Base-by-base conservation (phyloP, 2,797 vertebrate genomes). In the Propithecus perrieri region DNA sequence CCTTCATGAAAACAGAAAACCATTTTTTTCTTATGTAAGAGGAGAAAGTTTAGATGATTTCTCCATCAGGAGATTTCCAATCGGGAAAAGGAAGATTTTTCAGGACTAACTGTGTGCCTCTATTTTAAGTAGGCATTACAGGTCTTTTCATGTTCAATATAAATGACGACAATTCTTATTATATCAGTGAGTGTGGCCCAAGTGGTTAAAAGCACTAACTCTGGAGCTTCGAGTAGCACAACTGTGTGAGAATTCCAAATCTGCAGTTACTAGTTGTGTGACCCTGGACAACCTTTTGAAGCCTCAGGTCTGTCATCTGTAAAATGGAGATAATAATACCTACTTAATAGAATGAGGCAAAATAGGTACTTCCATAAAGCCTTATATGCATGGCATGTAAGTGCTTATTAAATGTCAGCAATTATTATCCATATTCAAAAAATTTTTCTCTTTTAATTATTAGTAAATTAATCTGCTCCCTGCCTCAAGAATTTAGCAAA, bases 401-500 rank as follows among this genome's bases (percentile, higher is more conserved):
- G 50, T 79, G 20, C 33, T 95, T 7, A 22, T 43, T 85, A 78
- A 74, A 76, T 86, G 22, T 41, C 50, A 71, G 46, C 35, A 96
- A 75, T 94, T 83, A 88, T 83, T 83, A 93, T 24, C 4, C 69
- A 18, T 30, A 83, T 81, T 85, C 85, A 71, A 17, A 18, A 18
- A 55, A 75, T 35, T 33, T 75, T 78, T 13, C 10, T 41, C 67
- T 53, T 81, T 95, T 69, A 50, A 53, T 92, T 74, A 75, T 71
- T 93, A 65, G 12, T 69, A 67, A 55, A 85, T 85, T 75, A 91
- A 53, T 88, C 57, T 83, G 53, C 5, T 76, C 59, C 38, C 17
- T 69, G 26, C 80, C 75, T 63, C 8, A 95, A 92, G 65, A 95
- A 89, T 90, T 94, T 50, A 96, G 67, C 75, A 97, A 86, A 69